A percentile compares a stretch with the other conserved stretches of the same genome.
Evolutionary conservation across 2,797 vertebrate genomes (phyloP).

Genomic region (Kryptopterus vitreolus): DNA sequence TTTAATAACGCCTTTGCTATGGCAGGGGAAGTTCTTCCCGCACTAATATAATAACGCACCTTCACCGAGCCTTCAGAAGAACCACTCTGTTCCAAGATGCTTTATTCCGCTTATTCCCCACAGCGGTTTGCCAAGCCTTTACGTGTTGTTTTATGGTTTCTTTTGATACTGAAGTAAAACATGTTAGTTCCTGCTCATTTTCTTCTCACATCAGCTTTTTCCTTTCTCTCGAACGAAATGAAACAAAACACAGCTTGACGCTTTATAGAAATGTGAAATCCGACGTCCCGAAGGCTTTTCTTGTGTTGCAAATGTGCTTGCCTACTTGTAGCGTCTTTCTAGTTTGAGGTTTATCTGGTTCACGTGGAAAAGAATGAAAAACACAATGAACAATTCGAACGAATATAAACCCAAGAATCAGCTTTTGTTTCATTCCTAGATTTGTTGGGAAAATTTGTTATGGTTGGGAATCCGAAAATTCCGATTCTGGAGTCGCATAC

Average conservation of each 20-base stretch:
- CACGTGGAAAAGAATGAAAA: not conserved
- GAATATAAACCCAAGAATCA: no score
- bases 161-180: not conserved
- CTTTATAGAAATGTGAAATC: not conserved
- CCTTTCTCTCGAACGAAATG: not conserved
- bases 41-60: constrained; percentile 33
- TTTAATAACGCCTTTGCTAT: constrained; percentile 40
- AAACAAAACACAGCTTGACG: not conserved
- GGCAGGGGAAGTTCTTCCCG: constrained; percentile 31
- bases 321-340: no score
- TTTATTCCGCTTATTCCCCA: not conserved
- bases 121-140: not conserved
- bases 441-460: no score
- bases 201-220: not conserved
- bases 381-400: not conserved
- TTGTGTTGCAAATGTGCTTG: not conserved
- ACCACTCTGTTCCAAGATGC: no score
- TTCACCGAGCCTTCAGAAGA: not conserved
- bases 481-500: no score
- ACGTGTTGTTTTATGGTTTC: not conserved
- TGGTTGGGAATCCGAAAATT: no score
- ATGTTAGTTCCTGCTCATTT: not conserved
- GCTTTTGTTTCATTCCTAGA: no score
- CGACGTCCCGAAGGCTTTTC: not conserved
- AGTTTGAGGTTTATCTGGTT: not conserved